These are phyloP conservation scores for Nemopilema nomurai DNA, from an alignment of 30 jellyfish, hydroid and myxozoan species.

Conservation along the genomic window DNA sequence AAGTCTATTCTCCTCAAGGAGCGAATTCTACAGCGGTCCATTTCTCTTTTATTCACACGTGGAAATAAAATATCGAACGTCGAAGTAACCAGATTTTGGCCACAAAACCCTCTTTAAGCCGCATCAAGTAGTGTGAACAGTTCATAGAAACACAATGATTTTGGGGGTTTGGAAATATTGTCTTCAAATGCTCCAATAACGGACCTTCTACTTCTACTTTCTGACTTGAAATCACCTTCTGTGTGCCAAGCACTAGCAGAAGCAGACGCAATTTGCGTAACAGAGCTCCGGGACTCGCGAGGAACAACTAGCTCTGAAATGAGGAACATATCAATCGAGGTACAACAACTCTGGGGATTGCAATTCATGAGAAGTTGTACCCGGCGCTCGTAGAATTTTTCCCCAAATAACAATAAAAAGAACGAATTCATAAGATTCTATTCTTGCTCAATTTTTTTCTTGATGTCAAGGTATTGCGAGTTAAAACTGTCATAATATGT, in stretches of 20 bases:
- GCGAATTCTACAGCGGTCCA: constrained; percentile 15
- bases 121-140: constrained; percentile 51
- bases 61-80: constrained; percentile 9
- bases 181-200: constrained; percentile 23
- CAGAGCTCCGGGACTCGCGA: constrained; percentile 27
- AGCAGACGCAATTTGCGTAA: constrained; percentile 39
- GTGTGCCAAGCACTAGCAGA: constrained; percentile 39
- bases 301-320: constrained; percentile 18
- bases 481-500: constrained; percentile 26
- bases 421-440: constrained; percentile 32
- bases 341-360: constrained; percentile 35
- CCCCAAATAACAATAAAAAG: constrained; percentile 38
- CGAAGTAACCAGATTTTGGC: constrained; percentile 35
- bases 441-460: constrained; percentile 1
- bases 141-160: constrained; percentile 18
- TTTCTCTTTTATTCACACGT: not conserved
- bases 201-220: constrained; percentile 8
- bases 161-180: constrained; percentile 4
- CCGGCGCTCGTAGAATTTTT: constrained; percentile 28
- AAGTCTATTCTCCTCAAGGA: no score
- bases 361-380: constrained; percentile 7
- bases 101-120: constrained; percentile 20
- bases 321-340: constrained; percentile 26
- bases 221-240: constrained; percentile 28
- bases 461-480: constrained; percentile 41